Evolutionary conservation across 1,140 invertebrate genomes (phyloP), one percentile per base, ranked within the genome.

Genomic region (Eriocheir sinensis): DNA sequence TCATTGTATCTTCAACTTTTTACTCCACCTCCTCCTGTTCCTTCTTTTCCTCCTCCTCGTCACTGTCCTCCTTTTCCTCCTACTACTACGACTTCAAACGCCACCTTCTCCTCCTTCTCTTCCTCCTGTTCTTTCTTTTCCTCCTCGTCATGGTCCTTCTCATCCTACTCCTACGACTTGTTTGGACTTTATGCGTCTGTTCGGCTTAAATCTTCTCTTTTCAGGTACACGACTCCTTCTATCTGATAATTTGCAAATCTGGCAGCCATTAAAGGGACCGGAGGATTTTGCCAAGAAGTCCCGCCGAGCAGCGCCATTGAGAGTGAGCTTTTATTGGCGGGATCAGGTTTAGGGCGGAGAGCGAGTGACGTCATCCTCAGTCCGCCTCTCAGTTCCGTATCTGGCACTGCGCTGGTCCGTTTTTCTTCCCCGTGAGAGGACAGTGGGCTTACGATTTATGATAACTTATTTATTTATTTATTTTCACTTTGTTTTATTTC

Each of bases 121-220:
- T n/a, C 27, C 21, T 72, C n/a, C n/a, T n/a, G n/a, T n/a, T n/a
- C 21, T n/a, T 2, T 21, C 21, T 21, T 53, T 21, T 53, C n/a
- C n/a, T n/a, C 48, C 21, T 53, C 48, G 12, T 9, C 21, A 9
- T 9, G 21, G 2, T 72, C n/a, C 60, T 2, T 72, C 12, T n/a
- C 9, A 21, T 72, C 60, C 27, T 72, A 21, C 60, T 9, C 60
- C 60, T 72, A 4, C 60, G 60, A 72, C 60, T 72, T 72, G 60
- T 4, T 72, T 21, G 12, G 60, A 72, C 60, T 72, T n/a, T 72
- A 72, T 6, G 60, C 60, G 60, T 72, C 60, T 72, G 60, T n/a
- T 72, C 12, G 60, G 60, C 60, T 72, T 72, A 72, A 72, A 72
- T 72, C 83, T 27, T 41, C 83, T 86, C 83, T 86, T 40, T 86